Evolutionary conservation across 92 coral and sea anemone genomes (phyloP).

Genomic region (Palythoa heliodiscus): DNA sequence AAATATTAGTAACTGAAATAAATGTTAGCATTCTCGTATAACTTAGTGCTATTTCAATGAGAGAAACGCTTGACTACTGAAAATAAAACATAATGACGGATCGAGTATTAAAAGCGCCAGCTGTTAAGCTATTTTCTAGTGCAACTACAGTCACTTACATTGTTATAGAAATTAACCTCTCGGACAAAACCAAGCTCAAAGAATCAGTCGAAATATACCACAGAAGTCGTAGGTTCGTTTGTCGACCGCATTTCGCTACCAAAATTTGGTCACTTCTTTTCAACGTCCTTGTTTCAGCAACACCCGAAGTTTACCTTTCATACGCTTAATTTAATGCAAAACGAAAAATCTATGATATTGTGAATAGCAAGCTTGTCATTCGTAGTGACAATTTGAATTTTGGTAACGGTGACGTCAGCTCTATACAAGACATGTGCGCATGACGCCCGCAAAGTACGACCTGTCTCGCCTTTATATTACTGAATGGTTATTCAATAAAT

Average conservation of each 20-base stretch:
- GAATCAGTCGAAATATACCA: not conserved
- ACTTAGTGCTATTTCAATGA: not conserved
- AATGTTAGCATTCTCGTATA: not conserved
- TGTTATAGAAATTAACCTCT: not conserved
- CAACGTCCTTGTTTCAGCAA: slow-evolving; percentile 10
- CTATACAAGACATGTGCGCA: not conserved
- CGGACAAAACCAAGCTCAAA: not conserved
- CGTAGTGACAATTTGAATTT: not conserved
- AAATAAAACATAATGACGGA: not conserved
- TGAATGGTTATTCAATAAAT: not conserved
- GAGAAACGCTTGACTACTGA: slow-evolving; percentile 4
- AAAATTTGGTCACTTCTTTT: not conserved
- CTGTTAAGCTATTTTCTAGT: not conserved
- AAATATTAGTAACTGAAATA: not conserved
- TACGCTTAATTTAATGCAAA: slow-evolving; percentile 15
- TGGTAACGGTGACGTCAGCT: slow-evolving; percentile 1
- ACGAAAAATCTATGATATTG: slow-evolving; percentile 16
- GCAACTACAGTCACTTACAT: slow-evolving; percentile 10
- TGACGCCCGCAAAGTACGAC: not conserved
- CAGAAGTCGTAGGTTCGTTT: not conserved
- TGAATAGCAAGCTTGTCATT: slow-evolving; percentile 25
- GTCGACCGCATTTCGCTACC: not conserved
- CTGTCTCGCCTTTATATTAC: not conserved
- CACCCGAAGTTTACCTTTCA: slow-evolving; percentile 7
- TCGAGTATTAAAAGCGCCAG: slow-evolving; percentile 4